Percentiles rank a stretch among this genome's conserved stretches.
Evolutionary conservation across 1,140 invertebrate genomes (phyloP).

Genomic region (Gyrodactylus bullatarudis): DNA sequence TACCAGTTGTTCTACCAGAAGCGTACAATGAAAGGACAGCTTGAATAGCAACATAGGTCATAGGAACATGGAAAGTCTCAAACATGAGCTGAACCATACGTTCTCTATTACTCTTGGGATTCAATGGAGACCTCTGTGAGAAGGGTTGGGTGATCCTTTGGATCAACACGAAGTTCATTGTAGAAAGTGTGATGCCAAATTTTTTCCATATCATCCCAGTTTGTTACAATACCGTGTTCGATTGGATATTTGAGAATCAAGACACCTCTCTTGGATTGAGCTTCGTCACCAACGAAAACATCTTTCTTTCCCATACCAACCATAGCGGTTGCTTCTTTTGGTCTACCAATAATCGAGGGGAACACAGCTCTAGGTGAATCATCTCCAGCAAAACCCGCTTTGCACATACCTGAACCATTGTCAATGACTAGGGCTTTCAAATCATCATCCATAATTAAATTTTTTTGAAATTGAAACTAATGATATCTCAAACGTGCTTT

Average conservation of each 20-base stretch:
- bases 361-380: not conserved
- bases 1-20: conserved; percentile 14
- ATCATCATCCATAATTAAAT: no score
- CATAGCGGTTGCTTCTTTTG: not conserved
- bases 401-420: not conserved
- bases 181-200: not conserved
- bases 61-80: conserved; percentile 31
- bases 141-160: not conserved
- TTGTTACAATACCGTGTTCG: not conserved
- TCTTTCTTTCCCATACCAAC: not conserved
- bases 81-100: conserved; percentile 35
- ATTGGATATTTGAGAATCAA: not conserved
- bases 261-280: not conserved
- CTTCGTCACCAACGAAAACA: not conserved
- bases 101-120: not conserved
- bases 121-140: not conserved
- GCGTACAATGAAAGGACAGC: conserved; percentile 15
- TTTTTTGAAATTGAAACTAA: no score
- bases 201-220: not conserved
- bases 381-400: not conserved
- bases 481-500: no score
- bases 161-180: not conserved
- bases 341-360: not conserved
- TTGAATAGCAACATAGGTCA: conserved; percentile 22
- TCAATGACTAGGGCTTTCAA: no score